Conservation (phyloP, 2,797 vertebrate genomes). For the Ctenochaetus hawaiiensis region DNA sequence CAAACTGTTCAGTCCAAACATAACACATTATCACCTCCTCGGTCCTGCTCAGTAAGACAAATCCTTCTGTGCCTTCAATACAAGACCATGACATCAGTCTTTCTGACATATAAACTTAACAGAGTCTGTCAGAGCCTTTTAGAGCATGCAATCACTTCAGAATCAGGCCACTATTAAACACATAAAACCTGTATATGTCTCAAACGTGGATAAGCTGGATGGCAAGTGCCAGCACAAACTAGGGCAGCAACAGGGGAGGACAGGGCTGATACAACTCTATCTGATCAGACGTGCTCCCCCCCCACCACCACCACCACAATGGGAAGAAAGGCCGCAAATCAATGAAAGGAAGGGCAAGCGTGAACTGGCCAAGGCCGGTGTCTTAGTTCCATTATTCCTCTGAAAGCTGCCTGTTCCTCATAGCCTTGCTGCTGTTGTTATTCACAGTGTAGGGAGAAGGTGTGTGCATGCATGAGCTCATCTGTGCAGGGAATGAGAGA, state of each 20-base stretch:
- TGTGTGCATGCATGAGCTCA: slow-evolving; percentile 14
- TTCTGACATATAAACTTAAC: slow-evolving; percentile 1
- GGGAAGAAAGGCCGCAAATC: slow-evolving; percentile 49
- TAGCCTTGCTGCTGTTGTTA: slow-evolving; percentile 20
- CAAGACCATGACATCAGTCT: not conserved
- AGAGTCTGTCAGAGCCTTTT: not conserved
- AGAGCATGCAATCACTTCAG: not conserved
- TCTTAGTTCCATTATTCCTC: slow-evolving; percentile 38
- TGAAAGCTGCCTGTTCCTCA: slow-evolving; percentile 21
- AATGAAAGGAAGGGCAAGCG: slow-evolving; percentile 58
- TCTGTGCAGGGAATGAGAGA: not conserved
- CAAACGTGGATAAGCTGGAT: slow-evolving; percentile 12
- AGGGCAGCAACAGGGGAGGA: slow-evolving; percentile 35
- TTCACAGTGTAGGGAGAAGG: not conserved
- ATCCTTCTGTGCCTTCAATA: not conserved
- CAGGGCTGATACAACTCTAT: slow-evolving; percentile 50
- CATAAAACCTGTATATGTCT: slow-evolving; percentile 11
- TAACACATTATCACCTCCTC: not conserved
- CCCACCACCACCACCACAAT: slow-evolving; percentile 16
- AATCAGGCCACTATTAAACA: slow-evolving; percentile 26
- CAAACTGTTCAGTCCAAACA: not conserved
- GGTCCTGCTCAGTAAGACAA: slow-evolving; percentile 2
- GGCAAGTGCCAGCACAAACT: slow-evolving; percentile 24
- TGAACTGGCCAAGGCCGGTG: slow-evolving; percentile 36
- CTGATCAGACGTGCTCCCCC: slow-evolving; percentile 41